Conservation (phyloP, 2,797 vertebrate species). For the Helostoma temminkii region DNA sequence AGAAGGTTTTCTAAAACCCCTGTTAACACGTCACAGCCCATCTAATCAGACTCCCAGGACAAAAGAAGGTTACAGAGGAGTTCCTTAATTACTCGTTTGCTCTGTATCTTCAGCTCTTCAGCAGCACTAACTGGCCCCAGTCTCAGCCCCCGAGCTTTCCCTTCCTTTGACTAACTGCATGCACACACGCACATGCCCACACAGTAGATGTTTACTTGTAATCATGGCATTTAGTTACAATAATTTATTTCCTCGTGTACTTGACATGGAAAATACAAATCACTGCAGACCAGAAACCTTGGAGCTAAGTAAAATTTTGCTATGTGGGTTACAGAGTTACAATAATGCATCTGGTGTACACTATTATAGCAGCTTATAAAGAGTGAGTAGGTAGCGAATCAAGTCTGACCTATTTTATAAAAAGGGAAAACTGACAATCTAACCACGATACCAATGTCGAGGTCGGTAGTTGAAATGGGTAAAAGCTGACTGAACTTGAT, state of each 20-base stretch:
- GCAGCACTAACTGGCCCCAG: conserved; percentile 64
- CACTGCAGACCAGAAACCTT: conserved; percentile 50
- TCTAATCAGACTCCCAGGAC: conserved; percentile 82
- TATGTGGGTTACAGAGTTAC: conserved; percentile 44
- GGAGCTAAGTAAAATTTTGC: conserved; percentile 42
- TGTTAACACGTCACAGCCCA: conserved; percentile 82
- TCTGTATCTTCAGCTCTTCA: conserved; percentile 76
- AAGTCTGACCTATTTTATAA: conserved; percentile 6
- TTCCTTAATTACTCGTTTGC: conserved; percentile 79
- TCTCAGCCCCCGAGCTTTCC: conserved; percentile 62
- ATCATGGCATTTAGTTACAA: conserved; percentile 81
- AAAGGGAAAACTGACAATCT: conserved; percentile 16
- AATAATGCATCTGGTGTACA: conserved; percentile 35
- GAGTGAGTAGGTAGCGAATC: conserved; percentile 20
- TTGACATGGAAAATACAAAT: conserved; percentile 77
- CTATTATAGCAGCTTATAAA: conserved; percentile 12
- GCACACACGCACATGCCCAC: conserved; percentile 76
- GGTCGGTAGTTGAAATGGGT: conserved; percentile 12
- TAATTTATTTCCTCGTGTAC: conserved; percentile 75
- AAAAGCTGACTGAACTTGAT: conserved; percentile 24
- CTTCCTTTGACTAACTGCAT: conserved; percentile 66
- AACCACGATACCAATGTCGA: conserved; percentile 8
- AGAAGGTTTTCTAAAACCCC: conserved; percentile 47
- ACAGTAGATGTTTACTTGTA: conserved; percentile 81
- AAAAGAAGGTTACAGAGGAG: conserved; percentile 64